phyloP scores from a whole-genome alignment of 2,888 invertebrate genomes.

The Drosophila parthenogenetica region DNA sequence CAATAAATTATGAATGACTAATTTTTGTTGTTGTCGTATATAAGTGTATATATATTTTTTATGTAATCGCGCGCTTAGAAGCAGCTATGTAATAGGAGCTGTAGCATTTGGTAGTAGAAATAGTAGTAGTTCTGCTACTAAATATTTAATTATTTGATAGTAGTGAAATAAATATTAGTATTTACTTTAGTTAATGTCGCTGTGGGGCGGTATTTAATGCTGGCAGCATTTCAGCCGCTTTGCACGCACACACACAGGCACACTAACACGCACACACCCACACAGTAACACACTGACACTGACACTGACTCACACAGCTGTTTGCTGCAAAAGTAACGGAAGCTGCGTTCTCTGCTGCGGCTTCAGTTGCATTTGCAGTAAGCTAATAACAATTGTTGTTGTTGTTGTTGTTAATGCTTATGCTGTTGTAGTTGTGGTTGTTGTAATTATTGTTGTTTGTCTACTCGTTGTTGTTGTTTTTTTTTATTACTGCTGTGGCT shows the following conservation, averaged over 20 bases:
- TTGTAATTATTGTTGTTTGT: conserved; percentile 13
- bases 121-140: conserved; percentile 1
- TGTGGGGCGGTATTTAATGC: conserved; percentile 10
- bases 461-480: conserved; percentile 19
- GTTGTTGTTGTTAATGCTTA: conserved; percentile 13
- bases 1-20: conserved; percentile 69
- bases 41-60: conserved; percentile 31
- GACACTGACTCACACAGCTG: conserved; percentile 59
- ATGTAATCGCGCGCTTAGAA: conserved; percentile 50
- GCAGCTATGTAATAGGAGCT: conserved; percentile 11
- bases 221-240: conserved; percentile 28
- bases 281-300: conserved; percentile 12
- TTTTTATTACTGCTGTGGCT: not conserved
- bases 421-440: conserved; percentile 8
- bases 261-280: conserved; percentile 10
- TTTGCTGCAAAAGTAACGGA: conserved; percentile 50
- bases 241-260: conserved; percentile 15
- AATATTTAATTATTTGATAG: not conserved
- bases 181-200: not conserved
- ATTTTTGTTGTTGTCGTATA: conserved; percentile 17
- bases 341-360: conserved; percentile 49
- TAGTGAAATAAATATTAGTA: conserved; percentile 1
- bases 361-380: conserved; percentile 28
- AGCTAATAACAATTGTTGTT: conserved; percentile 24
- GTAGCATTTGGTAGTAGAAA: not conserved